Conservation (phyloP, 2,888 invertebrate genomes). For the Callyntrura guangdongensis region DNA sequence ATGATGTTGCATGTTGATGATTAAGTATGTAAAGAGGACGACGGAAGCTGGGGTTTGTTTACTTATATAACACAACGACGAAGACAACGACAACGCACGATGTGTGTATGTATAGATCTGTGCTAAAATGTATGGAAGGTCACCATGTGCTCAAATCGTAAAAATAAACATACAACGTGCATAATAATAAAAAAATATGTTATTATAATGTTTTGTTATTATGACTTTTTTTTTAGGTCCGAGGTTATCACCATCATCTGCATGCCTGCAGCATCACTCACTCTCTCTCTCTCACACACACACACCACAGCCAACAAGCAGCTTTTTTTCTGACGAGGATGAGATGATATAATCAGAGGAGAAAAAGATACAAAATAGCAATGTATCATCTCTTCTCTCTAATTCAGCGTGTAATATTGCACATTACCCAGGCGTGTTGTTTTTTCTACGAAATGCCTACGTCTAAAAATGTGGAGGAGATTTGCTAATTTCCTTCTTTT, state of each 20-base stretch:
- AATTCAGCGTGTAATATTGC: too few species aligned
- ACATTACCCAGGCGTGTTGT: too few species aligned
- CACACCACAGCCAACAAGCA: background rate
- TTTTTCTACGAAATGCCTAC: too few species aligned
- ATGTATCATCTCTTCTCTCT: too few species aligned
- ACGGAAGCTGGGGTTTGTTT: conserved; percentile 52
- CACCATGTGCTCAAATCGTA: conserved; percentile 28
- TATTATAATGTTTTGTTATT: background rate
- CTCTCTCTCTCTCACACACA: too few species aligned
- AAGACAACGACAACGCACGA: too few species aligned
- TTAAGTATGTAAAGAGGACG: conserved; percentile 62
- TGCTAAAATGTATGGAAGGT: conserved; percentile 21
- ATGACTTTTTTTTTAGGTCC: conserved; percentile 17
- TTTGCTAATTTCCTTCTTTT: too few species aligned
- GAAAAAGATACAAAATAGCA: too few species aligned
- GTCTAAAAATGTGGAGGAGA: too few species aligned
- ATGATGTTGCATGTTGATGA: background rate
- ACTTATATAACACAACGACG: too few species aligned
- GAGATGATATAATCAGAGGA: background rate
- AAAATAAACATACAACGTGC: background rate
- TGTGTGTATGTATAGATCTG: background rate
- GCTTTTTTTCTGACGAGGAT: background rate
- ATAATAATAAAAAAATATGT: background rate
- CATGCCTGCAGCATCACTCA: conserved; percentile 14
- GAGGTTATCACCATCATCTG: conserved; percentile 34